phyloP scores from a whole-genome alignment of 2,797 vertebrate genomes.

The Clarias pachynema region DNA sequence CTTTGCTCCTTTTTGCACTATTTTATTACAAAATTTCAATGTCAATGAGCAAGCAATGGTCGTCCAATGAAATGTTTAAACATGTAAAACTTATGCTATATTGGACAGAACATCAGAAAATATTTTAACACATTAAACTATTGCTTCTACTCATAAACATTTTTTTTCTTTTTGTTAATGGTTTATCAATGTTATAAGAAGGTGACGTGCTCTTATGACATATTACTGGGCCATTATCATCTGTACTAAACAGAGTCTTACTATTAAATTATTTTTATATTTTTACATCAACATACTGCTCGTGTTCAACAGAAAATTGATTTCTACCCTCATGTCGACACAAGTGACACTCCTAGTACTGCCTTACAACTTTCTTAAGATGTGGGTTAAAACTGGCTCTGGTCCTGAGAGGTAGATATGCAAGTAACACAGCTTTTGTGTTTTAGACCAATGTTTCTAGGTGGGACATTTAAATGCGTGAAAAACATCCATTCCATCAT shows the following conservation, averaged over 20 bases:
- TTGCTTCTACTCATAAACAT: not conserved
- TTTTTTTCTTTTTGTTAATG: conserved; percentile 6
- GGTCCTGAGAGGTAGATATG: conserved; percentile 58
- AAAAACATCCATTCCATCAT: conserved; percentile 27
- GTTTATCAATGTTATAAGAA: conserved; percentile 17
- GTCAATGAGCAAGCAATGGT: conserved; percentile 50
- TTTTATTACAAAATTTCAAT: conserved; percentile 71
- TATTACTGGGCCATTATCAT: conserved; percentile 22
- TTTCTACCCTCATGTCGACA: conserved; percentile 7
- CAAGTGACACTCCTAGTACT: conserved; percentile 67
- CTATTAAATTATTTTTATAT: conserved; percentile 31
- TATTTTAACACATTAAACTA: conserved; percentile 21
- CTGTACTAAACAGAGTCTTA: conserved; percentile 15
- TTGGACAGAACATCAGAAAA: conserved; percentile 51
- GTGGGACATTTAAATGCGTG: conserved; percentile 54
- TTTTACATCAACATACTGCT: conserved; percentile 2
- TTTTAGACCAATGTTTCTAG: conserved; percentile 50
- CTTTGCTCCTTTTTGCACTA: conserved; percentile 88
- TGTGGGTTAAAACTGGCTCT: conserved; percentile 38
- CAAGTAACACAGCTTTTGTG: conserved; percentile 55
- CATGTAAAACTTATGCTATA: conserved; percentile 7
- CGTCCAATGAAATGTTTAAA: conserved; percentile 39
- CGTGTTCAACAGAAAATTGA: conserved; percentile 6
- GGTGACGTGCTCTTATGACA: conserved; percentile 11
- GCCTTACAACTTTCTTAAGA: conserved; percentile 68